Percentiles rank a stretch among this genome's conserved stretches.
phyloP scores from a whole-genome alignment of 2,797 vertebrate genomes.

The Mus minutoides region DNA sequence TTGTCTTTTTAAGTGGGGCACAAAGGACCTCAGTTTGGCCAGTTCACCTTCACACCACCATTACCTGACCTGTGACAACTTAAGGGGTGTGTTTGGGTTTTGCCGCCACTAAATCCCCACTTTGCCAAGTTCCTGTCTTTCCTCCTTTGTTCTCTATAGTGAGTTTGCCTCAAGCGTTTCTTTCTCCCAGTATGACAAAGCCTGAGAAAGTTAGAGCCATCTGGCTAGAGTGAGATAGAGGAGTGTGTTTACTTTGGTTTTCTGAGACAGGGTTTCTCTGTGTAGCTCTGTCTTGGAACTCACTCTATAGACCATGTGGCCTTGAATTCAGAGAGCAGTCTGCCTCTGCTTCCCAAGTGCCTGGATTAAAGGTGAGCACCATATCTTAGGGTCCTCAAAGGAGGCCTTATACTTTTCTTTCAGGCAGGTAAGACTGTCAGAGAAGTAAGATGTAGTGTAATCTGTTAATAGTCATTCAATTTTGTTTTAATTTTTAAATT shows the following conservation, averaged over 20 bases:
- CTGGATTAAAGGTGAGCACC: neutral
- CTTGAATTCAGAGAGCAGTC: neutral
- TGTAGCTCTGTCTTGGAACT: neutral
- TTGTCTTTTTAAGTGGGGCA: conserved; percentile 46
- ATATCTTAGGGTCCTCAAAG: neutral
- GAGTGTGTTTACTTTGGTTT: neutral
- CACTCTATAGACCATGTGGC: neutral
- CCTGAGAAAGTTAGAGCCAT: neutral
- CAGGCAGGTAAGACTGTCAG: neutral
- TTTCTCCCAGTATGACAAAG: neutral
- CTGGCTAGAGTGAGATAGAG: neutral
- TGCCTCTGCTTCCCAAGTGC: neutral
- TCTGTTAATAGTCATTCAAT: neutral
- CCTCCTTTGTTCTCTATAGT: conserved; percentile 16
- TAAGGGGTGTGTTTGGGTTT: conserved; percentile 28
- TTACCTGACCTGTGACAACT: conserved; percentile 39
- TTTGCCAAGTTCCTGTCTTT: conserved; percentile 40
- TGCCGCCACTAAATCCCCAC: neutral
- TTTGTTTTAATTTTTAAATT: neutral
- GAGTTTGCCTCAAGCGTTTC: conserved; percentile 33
- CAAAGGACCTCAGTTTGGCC: conserved; percentile 22
- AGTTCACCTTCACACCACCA: conserved; percentile 6
- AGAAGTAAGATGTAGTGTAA: neutral
- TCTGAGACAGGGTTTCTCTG: neutral
- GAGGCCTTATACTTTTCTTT: neutral